Evolutionary conservation across 2,113 vertebrate species (phyloP), one percentile per base, ranked within the genome.

Genomic region (Mystacornis crossleyi): DNA sequence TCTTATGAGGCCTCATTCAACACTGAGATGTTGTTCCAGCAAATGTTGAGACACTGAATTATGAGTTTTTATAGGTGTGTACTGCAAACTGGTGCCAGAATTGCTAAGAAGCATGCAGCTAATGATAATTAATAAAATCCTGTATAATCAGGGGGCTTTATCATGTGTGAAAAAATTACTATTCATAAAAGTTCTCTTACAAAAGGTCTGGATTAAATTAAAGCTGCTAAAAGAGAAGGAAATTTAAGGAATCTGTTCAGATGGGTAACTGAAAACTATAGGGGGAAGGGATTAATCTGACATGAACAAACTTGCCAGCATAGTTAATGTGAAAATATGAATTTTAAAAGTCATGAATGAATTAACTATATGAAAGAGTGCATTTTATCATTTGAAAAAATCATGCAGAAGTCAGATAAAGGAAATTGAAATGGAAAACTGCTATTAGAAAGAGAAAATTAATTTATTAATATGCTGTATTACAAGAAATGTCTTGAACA

Each of bases 341-440:
- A 96, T 91, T 97, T 97, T 66, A 93, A 54, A 89, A 93, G 57
- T 91, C 51, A 54, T 72, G 65, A 97, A 84, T 89, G 62, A 90
- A 96, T 92, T 95, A 86, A 77, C 64, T 84, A 12, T 86, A 66
- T 90, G 40, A 94, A 97, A 95, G 45, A 91, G 86, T 67, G 40
- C 45, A 91, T 95, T 96, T 97, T 96, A 82, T 94, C 61, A 95
- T 90, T 38, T 57, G 91, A 95, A 94, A 97, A 97, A 93, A 94
- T 92, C 50, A 91, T 58, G 42, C 75, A 93, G 71, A 75, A 95
- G 71, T 89, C 81, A 95, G 36, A 95, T 93, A 91, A 88, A 90
- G 40, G 58, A 94, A 88, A 93, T 79, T 87, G 78, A 50, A 93
- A 90, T 55, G 50, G 67, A 75, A 95, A 97, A 96, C 51, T 89